Base-by-base conservation (phyloP, 2,888 invertebrate genomes). In the Pantelozetes paolii region DNA sequence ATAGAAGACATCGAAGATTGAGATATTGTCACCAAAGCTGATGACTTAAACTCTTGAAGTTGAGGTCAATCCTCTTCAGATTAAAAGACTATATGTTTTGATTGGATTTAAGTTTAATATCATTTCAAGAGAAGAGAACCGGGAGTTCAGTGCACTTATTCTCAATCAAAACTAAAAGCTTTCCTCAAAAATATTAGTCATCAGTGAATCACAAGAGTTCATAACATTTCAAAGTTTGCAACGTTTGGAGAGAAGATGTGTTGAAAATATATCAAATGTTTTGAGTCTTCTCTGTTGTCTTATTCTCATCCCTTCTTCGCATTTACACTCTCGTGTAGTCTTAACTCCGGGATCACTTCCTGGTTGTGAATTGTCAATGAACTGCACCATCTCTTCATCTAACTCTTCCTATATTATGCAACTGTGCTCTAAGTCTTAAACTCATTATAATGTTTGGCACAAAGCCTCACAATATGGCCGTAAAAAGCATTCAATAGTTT, bases 351-450 rank as follows among this genome's bases (percentile, higher is more conserved):
- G 15, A 32, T 62, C 32, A 62, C 62, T 62, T 62, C 62, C 62
- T 62, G 62, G 36, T 62, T 62, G 62, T 62, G 62, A 62, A 62
- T 62, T 62, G 62, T 62, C 62, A 62, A 62, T 62, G 62, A 62
- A 62, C 62, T 62, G 13, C n/a, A 62, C 36, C 62, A 62, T 62
- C 62, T 32, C 32, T 32, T 62, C n/a, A 32, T 62, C n/a, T 28
- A 18, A 62, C 9, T 62, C 62, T 62, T 62, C 23, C 28, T 13
- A 23, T 11, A 54, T 11, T 13, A 23, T 26, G 6, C 9, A 26
- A n/a, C 32, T 62, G 18, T 3, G 23, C 15, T 20, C 20, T 15
- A 1, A n/a, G 59, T 59, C 3, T 28, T 15, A 32, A 62, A 32
- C 5, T n/a, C 28, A 59, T 59, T 62, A 32, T 32, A 62, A 62